These are phyloP conservation scores for Silurus glanis DNA, from an alignment of 2,113 vertebrate genomes.

Conservation along the genomic window DNA sequence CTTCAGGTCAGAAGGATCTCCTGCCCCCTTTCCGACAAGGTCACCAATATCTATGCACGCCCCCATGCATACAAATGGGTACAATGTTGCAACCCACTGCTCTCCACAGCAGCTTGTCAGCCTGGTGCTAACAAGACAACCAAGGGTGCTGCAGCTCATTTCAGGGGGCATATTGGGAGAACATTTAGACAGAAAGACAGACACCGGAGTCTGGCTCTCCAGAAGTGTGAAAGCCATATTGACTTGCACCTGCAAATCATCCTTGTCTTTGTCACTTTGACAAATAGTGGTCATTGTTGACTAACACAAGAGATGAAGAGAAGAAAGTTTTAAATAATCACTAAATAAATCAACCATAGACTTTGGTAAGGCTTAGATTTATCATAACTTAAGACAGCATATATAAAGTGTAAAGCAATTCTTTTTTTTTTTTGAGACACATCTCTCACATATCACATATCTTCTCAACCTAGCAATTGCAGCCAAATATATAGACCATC, in stretches of 20 bases:
- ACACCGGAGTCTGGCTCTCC: neutral
- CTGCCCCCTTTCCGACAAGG: conserved; percentile 58
- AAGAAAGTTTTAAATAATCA: neutral
- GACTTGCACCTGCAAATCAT: conserved; percentile 23
- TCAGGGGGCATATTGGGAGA: conserved; percentile 49
- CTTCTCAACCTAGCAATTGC: neutral
- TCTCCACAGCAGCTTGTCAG: conserved; percentile 60
- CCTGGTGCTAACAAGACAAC: conserved; percentile 66
- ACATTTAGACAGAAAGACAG: conserved; percentile 38
- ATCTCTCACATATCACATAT: no score
- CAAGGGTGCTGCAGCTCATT: conserved; percentile 43
- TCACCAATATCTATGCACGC: conserved; percentile 30
- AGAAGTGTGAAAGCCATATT: neutral
- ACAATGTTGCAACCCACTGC: conserved; percentile 40
- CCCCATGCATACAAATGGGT: conserved; percentile 43
- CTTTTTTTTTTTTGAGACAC: neutral
- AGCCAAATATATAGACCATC: conserved; percentile 30
- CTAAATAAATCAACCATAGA: neutral
- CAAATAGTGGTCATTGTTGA: neutral
- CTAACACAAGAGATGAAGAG: neutral
- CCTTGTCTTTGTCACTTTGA: neutral
- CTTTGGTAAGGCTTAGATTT: neutral
- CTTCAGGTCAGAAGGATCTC: conserved; percentile 31
- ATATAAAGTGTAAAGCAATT: neutral
- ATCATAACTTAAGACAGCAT: neutral